These are phyloP conservation scores for Julus scandinavius DNA, from an alignment of 2,888 invertebrate species.

Conservation along the genomic window DNA sequence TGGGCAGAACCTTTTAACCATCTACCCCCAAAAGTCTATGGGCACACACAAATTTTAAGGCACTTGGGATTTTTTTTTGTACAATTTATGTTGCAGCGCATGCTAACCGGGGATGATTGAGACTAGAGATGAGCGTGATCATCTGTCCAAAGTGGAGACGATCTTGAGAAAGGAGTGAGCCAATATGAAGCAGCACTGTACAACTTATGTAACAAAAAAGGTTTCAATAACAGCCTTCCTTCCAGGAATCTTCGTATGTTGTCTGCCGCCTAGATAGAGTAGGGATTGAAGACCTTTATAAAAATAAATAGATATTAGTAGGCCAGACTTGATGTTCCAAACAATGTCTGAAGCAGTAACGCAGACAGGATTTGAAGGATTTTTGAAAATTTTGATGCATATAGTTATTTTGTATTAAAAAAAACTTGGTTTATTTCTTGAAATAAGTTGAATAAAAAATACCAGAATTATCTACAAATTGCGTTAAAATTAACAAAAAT, in stretches of 20 bases:
- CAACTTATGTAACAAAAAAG: not conserved
- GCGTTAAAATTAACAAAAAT: no score
- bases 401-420: not conserved
- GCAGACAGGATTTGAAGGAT: not conserved
- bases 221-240: slow-evolving; percentile 57
- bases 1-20: not conserved
- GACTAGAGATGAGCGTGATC: slow-evolving; percentile 40
- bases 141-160: slow-evolving; percentile 12
- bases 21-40: not conserved
- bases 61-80: not conserved
- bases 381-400: not conserved
- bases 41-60: slow-evolving; percentile 22
- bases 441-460: no score
- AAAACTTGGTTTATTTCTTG: no score
- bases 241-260: slow-evolving; percentile 57
- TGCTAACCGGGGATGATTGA: slow-evolving; percentile 20
- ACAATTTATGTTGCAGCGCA: not conserved
- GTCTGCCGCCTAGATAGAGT: not conserved
- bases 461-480: no score
- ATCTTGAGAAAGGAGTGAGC: slow-evolving; percentile 38
- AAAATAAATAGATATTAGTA: not conserved
- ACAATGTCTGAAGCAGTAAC: not conserved
- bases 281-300: slow-evolving; percentile 51
- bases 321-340: not conserved
- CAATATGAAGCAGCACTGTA: not conserved